A percentile compares a stretch with the other conserved stretches of the same genome.
phyloP scores from a whole-genome alignment of 2,797 vertebrate genomes.

The Lagorchestes hirsutus region DNA sequence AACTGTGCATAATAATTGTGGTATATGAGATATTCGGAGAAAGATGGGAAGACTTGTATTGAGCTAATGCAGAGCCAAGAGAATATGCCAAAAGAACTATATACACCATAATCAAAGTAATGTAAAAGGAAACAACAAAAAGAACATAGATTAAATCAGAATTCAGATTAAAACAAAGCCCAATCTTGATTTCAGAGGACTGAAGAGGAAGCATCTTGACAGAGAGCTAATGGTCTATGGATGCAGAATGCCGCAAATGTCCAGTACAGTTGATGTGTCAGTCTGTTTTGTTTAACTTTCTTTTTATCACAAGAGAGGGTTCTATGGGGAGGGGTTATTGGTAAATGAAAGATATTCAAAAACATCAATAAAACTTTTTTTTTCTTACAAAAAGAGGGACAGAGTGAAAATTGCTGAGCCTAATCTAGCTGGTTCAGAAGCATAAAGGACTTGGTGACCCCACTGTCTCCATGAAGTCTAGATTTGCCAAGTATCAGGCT shows the following conservation, averaged over 20 bases:
- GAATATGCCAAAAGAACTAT: background rate
- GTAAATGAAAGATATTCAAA: background rate
- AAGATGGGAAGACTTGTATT: background rate
- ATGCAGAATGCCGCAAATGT: background rate
- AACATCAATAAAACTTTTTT: background rate
- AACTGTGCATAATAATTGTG: background rate
- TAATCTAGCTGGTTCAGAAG: slow-evolving; percentile 3
- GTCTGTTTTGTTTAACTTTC: background rate
- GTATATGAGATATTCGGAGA: background rate
- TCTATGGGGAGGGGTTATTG: background rate
- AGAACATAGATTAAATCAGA: background rate
- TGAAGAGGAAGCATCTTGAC: background rate
- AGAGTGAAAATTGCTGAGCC: slow-evolving; percentile 46
- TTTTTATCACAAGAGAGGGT: background rate
- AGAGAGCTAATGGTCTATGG: background rate
- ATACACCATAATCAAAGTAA: background rate
- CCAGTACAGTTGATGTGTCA: background rate
- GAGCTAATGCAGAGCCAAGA: background rate
- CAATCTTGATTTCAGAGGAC: background rate
- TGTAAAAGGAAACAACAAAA: background rate
- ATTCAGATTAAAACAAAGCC: background rate
- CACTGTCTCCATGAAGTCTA: slow-evolving; percentile 52
- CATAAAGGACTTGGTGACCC: slow-evolving; percentile 48
- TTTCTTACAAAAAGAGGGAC: background rate
- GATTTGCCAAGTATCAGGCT: slow-evolving; percentile 64